Evolutionary conservation across 2,888 invertebrate species (phyloP).

Genomic region (Nasonovia ribisnigri): DNA sequence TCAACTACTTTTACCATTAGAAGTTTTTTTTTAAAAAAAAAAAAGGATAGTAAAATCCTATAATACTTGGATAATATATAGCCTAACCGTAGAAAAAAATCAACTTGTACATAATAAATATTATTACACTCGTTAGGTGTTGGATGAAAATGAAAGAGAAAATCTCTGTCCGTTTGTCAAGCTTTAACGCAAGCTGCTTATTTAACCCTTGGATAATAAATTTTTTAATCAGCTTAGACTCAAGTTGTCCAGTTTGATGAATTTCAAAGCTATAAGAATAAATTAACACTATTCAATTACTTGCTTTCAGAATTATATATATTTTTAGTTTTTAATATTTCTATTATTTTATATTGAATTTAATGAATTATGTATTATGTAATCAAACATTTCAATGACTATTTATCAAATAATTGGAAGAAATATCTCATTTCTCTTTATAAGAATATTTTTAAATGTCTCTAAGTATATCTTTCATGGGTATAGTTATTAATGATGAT

Average conservation of each 20-base stretch:
- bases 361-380: no score
- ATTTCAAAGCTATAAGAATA: background rate
- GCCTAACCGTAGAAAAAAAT: background rate
- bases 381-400: background rate
- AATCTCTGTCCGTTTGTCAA: constrained; percentile 28
- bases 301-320: background rate
- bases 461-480: background rate
- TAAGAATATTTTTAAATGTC: background rate
- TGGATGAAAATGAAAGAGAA: constrained; percentile 19
- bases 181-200: background rate
- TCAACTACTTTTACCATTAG: background rate
- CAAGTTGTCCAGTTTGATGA: background rate
- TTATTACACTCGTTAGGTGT: background rate
- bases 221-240: constrained; percentile 29
- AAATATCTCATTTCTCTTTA: no score
- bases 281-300: background rate
- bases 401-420: background rate
- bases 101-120: background rate
- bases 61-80: constrained; percentile 2
- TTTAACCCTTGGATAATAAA: background rate
- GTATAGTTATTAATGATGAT: background rate
- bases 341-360: background rate
- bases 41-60: background rate
- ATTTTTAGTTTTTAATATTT: background rate
- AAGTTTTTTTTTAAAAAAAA: background rate